Conservation (phyloP, 2,113 vertebrate genomes). For the Marcusenius ussheri region DNA sequence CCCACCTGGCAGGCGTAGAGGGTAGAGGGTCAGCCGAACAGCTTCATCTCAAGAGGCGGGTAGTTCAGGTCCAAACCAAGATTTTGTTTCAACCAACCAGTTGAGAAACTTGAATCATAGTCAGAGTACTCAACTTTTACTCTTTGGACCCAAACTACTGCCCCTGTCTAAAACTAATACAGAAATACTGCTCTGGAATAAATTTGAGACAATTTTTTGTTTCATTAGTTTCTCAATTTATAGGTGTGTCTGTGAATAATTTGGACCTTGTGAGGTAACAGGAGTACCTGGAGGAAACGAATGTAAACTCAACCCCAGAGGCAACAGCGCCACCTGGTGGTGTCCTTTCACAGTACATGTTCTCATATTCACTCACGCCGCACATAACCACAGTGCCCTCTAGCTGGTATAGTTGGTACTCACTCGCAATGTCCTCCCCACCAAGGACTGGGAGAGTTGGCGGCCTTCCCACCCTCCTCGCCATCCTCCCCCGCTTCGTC, state of each 20-base stretch:
- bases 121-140: neutral
- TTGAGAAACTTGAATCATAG: neutral
- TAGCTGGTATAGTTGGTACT: constrained; percentile 24
- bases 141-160: neutral
- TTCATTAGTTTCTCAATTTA: too few species aligned
- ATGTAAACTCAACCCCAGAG: neutral
- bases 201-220: too few species aligned
- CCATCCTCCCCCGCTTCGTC: constrained; percentile 66
- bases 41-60: neutral
- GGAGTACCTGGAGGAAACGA: neutral
- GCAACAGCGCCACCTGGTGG: neutral
- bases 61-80: neutral
- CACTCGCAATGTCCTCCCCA: constrained; percentile 65
- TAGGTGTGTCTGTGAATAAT: too few species aligned
- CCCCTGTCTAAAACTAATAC: neutral
- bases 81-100: neutral
- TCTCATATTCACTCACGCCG: neutral
- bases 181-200: neutral
- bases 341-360: neutral
- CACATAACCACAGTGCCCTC: neutral
- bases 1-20: constrained; percentile 56
- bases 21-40: neutral
- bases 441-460: constrained; percentile 52
- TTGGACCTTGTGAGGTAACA: neutral
- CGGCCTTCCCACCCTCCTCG: constrained; percentile 59